Evolutionary conservation across 2,888 invertebrate species (phyloP).

Genomic region (Scaptomyza polygonia): DNA sequence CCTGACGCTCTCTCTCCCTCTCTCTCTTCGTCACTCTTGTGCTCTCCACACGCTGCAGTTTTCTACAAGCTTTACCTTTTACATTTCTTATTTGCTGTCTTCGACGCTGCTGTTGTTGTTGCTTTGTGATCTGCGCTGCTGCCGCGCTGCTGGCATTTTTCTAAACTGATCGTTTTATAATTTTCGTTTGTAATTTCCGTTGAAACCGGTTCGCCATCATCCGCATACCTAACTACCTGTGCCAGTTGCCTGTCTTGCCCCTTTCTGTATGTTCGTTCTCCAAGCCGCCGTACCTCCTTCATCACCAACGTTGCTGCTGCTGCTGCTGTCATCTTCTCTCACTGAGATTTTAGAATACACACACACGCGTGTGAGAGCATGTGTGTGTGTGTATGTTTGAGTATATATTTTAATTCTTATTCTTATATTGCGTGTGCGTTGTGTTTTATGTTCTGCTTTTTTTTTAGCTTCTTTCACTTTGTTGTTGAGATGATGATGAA

Average conservation of each 20-base stretch:
- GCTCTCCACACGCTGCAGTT: constrained; percentile 28
- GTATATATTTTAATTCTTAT: constrained; percentile 59
- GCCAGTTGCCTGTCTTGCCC: constrained; percentile 42
- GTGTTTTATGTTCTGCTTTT: constrained; percentile 44
- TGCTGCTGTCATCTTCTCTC: constrained; percentile 44
- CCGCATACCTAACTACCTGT: constrained; percentile 80
- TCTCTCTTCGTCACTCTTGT: constrained; percentile 7
- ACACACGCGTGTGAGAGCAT: constrained; percentile 8
- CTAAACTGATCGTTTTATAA: constrained; percentile 82
- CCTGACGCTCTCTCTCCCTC: neutral
- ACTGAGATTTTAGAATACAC: constrained; percentile 66
- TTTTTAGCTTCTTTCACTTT: constrained; percentile 48
- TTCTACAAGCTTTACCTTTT: constrained; percentile 40
- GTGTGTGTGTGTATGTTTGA: constrained; percentile 10
- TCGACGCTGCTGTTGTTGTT: constrained; percentile 26
- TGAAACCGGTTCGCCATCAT: constrained; percentile 84
- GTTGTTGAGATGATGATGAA: constrained; percentile 58
- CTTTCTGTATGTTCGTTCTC: constrained; percentile 21
- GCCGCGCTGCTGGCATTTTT: constrained; percentile 67
- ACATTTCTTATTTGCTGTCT: constrained; percentile 54
- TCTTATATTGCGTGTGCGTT: constrained; percentile 62
- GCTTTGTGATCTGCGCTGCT: constrained; percentile 36
- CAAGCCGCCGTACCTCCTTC: constrained; percentile 60
- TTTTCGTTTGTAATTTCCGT: constrained; percentile 84
- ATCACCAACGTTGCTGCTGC: neutral